Conservation (phyloP, 2,888 invertebrate species). For the Lutraria lutraria region DNA sequence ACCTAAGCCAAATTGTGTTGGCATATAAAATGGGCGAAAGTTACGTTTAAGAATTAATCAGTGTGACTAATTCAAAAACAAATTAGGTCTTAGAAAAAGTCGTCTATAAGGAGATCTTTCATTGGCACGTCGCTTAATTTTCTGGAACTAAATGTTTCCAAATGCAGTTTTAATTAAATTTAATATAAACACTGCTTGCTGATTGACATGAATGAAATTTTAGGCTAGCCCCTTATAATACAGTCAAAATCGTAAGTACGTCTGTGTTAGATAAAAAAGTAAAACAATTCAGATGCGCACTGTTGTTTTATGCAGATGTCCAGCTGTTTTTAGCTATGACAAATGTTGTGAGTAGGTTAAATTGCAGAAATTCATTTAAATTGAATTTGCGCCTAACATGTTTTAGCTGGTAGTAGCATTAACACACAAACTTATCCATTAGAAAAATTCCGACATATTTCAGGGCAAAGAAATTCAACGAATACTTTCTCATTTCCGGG, state of each 20-base stretch:
- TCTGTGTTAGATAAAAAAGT: too few species aligned
- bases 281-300: too few species aligned
- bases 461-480: not conserved
- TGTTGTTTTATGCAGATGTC: too few species aligned
- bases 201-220: not conserved
- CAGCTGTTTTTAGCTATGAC: too few species aligned
- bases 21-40: not conserved
- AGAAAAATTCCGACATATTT: not conserved
- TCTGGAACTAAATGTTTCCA: not conserved
- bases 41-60: not conserved
- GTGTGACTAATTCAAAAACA: constrained; percentile 15
- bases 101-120: not conserved
- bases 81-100: constrained; percentile 12
- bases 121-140: not conserved
- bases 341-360: too few species aligned
- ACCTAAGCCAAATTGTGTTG: constrained; percentile 2
- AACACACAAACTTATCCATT: not conserved
- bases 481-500: not conserved
- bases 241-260: not conserved
- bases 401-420: too few species aligned
- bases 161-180: not conserved
- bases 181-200: not conserved
- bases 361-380: too few species aligned
- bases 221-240: not conserved
- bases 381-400: too few species aligned